Evolutionary conservation across 2,888 invertebrate genomes (phyloP), one percentile per base, ranked within the genome.

Genomic region (Antitype chi): DNA sequence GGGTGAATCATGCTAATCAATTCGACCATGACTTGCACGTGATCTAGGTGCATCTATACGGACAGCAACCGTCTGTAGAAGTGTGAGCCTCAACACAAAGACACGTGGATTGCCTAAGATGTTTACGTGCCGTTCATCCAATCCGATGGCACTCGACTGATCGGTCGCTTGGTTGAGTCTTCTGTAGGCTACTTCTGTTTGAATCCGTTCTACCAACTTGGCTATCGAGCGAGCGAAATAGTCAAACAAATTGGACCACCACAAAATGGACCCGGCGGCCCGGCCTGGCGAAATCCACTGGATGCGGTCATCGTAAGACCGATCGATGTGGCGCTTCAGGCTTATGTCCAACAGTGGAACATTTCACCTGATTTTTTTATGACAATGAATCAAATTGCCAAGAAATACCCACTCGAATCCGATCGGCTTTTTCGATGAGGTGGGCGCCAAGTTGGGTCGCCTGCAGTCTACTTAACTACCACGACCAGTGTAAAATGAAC

Each of bases 1-100:
- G 17, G n/a, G 32, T 79, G 80, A 70, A 52, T 74, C 84, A 80
- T 47, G 23, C 53, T 70, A 66, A 84, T 74, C 62, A 63, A 82
- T 74, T 84, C 70, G 17, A 49, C 72, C 55, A 32, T 73, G 64
- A 60, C 73, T 74, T 25, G 53, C 67, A 60, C 80, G 60, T 79
- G 60, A 62, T 25, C 25, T 23, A 25, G 38, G 73, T 66, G 73
- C 79, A 64, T 43, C 73, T 60, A 57, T 25, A 23, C 64, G 52
- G 9, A 79, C 38, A 20, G 43, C n/a, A n/a, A n/a, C n/a, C n/a
- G 20, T 49, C 20, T 4, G 28, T n/a, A 20, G 0, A 25, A 20
- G 2, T 23, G 15, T 6, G 8, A 17, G 6, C 13, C 15, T 59
- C 57, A 69, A 13, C 38, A n/a, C n/a, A 17, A 7, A 38, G 25